Conservation (phyloP, 2,888 invertebrate genomes). For the Caenorhabditis sp. region DNA sequence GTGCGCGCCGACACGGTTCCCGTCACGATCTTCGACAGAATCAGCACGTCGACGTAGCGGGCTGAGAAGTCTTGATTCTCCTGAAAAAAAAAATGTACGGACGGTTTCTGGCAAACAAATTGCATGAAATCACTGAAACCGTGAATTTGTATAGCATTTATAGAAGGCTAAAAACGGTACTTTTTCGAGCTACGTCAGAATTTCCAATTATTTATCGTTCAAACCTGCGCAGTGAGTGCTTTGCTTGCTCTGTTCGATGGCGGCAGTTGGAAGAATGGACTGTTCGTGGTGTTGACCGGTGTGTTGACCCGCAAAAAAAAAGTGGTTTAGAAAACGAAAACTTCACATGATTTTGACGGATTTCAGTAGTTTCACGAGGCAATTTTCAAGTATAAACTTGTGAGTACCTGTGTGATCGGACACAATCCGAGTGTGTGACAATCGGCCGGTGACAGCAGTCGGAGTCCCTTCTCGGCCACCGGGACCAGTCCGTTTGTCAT, state of each 20-base stretch:
- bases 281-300: neutral
- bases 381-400: too few species aligned
- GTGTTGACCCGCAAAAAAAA: neutral
- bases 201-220: neutral
- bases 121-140: too few species aligned
- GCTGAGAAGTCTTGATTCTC: conserved; percentile 52
- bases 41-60: conserved; percentile 43
- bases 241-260: too few species aligned
- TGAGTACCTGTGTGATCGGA: conserved; percentile 9
- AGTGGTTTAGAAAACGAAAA: neutral
- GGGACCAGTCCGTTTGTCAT: conserved; percentile 63
- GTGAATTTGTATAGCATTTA: too few species aligned
- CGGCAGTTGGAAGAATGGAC: too few species aligned
- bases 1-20: conserved; percentile 45
- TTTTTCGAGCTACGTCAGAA: too few species aligned
- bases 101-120: too few species aligned
- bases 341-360: too few species aligned
- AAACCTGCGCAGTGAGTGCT: neutral
- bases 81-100: conserved; percentile 16
- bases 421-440: conserved; percentile 10
- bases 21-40: conserved; percentile 47
- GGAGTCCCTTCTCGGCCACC: conserved; percentile 60
- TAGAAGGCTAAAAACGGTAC: too few species aligned
- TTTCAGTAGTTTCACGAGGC: too few species aligned
- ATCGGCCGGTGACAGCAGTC: conserved; percentile 37